These are phyloP conservation scores for Pecten maximus DNA, from an alignment of 2,888 invertebrate genomes.

Conservation along the genomic window DNA sequence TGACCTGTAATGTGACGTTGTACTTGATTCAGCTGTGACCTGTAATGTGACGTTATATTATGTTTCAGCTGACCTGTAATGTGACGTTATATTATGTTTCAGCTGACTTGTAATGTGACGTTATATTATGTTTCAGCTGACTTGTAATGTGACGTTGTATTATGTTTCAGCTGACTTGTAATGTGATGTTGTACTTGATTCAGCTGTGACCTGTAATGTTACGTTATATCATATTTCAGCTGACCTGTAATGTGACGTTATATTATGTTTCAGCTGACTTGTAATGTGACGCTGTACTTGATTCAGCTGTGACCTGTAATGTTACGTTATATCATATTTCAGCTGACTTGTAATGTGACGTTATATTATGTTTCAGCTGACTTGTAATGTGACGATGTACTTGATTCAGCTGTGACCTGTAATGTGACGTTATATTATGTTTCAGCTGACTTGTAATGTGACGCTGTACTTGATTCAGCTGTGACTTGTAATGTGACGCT, in stretches of 20 bases:
- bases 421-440: background rate
- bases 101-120: background rate
- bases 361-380: background rate
- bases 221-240: too few relatives aligned
- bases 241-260: background rate
- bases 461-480: background rate
- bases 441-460: background rate
- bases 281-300: background rate
- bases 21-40: background rate
- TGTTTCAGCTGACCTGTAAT: background rate
- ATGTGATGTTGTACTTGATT: background rate
- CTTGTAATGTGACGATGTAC: background rate
- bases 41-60: background rate
- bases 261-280: background rate
- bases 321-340: background rate
- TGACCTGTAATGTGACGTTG: background rate
- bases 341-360: background rate
- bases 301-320: background rate
- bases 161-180: conserved; percentile 3
- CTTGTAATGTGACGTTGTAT: background rate
- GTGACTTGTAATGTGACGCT: background rate
- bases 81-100: background rate
- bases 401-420: background rate
- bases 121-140: background rate
- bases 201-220: too few relatives aligned